A percentile compares a stretch with the other conserved stretches of the same genome.
phyloP scores from a whole-genome alignment of 2,797 vertebrate species.

The Sebastes jordani region DNA sequence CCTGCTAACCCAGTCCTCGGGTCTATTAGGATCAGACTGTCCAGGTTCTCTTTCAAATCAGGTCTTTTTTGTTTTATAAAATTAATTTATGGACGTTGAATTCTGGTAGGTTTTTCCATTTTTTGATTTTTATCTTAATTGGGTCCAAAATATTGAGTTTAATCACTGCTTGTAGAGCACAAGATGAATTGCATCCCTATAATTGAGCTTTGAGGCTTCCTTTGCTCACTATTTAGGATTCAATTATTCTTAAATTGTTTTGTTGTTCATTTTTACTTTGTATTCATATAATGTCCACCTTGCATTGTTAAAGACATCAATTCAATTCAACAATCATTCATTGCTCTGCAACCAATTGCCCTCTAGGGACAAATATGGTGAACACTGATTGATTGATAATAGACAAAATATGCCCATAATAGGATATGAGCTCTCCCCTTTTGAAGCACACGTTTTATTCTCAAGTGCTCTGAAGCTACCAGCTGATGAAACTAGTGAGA shows the following conservation, averaged over 20 bases:
- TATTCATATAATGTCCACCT: neutral
- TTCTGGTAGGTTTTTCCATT: neutral
- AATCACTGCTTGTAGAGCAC: neutral
- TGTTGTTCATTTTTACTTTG: neutral
- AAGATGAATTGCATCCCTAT: neutral
- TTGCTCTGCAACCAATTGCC: neutral
- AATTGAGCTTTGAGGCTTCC: neutral
- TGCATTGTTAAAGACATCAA: neutral
- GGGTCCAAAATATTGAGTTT: neutral
- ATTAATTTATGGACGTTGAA: neutral
- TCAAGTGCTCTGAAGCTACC: neutral
- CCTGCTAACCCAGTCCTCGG: neutral
- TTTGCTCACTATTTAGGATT: neutral
- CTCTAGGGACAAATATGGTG: neutral
- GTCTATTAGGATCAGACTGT: neutral
- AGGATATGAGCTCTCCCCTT: neutral
- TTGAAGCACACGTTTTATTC: neutral
- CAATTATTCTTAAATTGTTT: neutral
- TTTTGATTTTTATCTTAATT: neutral
- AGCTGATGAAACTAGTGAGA: neutral
- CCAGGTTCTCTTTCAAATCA: neutral
- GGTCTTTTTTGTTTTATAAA: neutral
- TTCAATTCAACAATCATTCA: neutral
- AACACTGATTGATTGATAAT: neutral
- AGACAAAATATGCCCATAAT: neutral